These are phyloP conservation scores for Laticauda colubrina DNA, from an alignment of 2,113 vertebrate genomes.

Conservation along the genomic window DNA sequence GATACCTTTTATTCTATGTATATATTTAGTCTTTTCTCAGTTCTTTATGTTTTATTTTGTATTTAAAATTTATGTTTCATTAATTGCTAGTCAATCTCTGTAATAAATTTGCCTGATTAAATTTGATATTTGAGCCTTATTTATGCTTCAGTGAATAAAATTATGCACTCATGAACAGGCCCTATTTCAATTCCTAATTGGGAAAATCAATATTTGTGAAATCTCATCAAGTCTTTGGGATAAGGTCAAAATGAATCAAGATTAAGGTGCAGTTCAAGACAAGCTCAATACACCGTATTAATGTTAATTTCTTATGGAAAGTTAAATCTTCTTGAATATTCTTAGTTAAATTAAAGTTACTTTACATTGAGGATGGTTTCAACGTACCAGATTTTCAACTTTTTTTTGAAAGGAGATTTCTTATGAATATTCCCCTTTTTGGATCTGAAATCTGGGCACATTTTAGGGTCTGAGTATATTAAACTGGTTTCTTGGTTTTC, in stretches of 20 bases:
- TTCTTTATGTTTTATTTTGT: neutral
- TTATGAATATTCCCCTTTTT: neutral
- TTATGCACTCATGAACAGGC: neutral
- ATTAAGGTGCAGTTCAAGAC: neutral
- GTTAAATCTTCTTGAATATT: neutral
- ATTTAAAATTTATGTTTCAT: neutral
- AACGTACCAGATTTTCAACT: neutral
- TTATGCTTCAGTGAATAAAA: neutral
- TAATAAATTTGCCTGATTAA: neutral
- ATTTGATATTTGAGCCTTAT: neutral
- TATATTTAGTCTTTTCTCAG: neutral
- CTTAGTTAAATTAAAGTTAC: neutral
- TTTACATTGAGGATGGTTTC: neutral
- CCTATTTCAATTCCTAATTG: neutral
- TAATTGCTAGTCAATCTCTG: neutral
- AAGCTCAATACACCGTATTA: neutral
- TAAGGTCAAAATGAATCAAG: neutral
- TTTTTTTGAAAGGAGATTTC: neutral
- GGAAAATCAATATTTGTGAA: neutral
- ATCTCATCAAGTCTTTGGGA: neutral
- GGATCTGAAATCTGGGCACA: neutral
- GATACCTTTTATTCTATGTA: neutral
- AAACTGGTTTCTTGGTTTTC: neutral
- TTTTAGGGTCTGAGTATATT: neutral
- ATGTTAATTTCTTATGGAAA: neutral